Base-by-base conservation (phyloP, 2,797 vertebrate genomes). In the Lithobates sylvaticus region DNA sequence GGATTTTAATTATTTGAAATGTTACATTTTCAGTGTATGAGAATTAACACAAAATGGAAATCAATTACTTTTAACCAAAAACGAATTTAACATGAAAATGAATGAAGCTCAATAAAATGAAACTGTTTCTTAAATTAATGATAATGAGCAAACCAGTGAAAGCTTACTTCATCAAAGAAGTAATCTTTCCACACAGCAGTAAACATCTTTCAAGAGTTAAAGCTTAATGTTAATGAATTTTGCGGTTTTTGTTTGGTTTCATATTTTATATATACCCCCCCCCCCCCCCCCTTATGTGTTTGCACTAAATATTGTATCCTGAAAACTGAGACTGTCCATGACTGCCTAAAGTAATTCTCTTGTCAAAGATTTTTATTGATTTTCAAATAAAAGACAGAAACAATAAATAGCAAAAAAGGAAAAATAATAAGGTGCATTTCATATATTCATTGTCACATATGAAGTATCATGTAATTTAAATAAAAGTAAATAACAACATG, bases 181-280 rank as follows among this genome's bases (percentile, higher is more conserved):
- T 70, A 81, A 83, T 83, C 87, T 83, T 70, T 88, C 34, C 76
- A 88, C 64, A 70, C 21, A 54, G 47, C 8, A 89, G 44, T 89
- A 88, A 88, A 80, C 21, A 82, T 86, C 29, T 89, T 85, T 89
- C 61, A 84, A 88, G 69, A 27, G 88, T 88, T 88, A 88, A 88
- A 89, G 79, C 64, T 78, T 75, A 83, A 83, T 88, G 64, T 78
- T 89, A 90, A 89, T 88, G 27, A 87, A 88, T 89, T 90, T 91
- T 89, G 82, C 64, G 88, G 74, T 77, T 89, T 50, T 73, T 1
- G 76, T 8, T 87, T 12, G 26, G 50, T 82, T 81, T 82, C 69
- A 44, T 44, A 44, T 50, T 36, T 36, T 2, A 72, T 81, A 73
- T 73, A 72, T 81, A 36, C 34, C 34, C 32, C 71, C 42, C 71